phyloP scores from a whole-genome alignment of 2,113 vertebrate species.

The Halichoeres trimaculatus region DNA sequence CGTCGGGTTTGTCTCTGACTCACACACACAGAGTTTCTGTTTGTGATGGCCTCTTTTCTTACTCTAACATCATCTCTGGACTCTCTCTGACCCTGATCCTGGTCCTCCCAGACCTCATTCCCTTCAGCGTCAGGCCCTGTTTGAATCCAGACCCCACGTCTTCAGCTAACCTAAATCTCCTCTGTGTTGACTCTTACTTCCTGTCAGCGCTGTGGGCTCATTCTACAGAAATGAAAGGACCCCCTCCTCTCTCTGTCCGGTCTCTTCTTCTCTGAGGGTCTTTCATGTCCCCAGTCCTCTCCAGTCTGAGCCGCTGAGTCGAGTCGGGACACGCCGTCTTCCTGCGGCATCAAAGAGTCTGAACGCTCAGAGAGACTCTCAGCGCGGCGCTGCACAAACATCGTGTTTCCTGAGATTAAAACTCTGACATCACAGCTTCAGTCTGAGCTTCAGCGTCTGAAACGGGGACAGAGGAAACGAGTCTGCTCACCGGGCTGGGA shows the following conservation, averaged over 20 bases:
- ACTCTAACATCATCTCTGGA: no score
- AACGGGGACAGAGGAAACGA: no score
- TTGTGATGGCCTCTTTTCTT: no score
- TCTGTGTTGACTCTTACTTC: not conserved
- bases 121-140: no score
- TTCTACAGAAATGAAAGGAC: not conserved
- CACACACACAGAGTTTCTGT: not conserved
- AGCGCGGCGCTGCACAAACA: not conserved
- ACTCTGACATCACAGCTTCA: not conserved
- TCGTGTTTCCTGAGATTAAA: constrained; percentile 10
- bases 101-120: no score
- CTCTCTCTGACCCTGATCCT: no score
- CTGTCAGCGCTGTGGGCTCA: not conserved
- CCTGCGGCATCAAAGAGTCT: constrained; percentile 56
- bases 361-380: not conserved
- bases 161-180: no score
- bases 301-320: constrained; percentile 36
- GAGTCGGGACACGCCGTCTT: constrained; percentile 68
- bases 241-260: not conserved
- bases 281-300: constrained; percentile 28
- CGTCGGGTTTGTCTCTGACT: not conserved
- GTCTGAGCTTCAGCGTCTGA: no score
- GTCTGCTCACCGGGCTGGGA: no score
- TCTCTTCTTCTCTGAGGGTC: constrained; percentile 7
- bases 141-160: no score